Conservation (phyloP, 2,888 invertebrate species). For the Aspidiotus rigidus region DNA sequence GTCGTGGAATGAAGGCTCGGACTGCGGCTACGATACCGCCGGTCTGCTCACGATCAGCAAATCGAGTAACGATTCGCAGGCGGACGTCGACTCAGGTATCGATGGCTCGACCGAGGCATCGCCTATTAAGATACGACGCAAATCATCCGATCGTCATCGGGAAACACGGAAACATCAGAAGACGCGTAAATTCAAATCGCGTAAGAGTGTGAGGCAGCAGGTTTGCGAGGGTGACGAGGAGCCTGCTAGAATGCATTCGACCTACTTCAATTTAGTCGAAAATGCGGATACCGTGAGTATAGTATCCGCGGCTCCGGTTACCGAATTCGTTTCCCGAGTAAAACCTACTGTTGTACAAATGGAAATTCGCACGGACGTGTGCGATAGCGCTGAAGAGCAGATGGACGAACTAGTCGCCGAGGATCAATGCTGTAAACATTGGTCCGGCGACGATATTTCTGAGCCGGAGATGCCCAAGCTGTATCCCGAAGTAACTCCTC, state of each 20-base stretch:
- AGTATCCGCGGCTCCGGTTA: slow-evolving; percentile 12
- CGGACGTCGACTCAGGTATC: slow-evolving; percentile 14
- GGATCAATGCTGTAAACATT: slow-evolving; percentile 14
- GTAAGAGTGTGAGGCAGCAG: neutral
- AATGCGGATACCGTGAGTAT: slow-evolving; percentile 9
- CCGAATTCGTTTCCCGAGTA: slow-evolving; percentile 17
- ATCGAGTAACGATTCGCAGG: slow-evolving; percentile 34
- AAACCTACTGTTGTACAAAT: slow-evolving; percentile 11
- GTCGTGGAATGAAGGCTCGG: slow-evolving; percentile 33
- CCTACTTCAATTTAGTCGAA: slow-evolving; percentile 7
- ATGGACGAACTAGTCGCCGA: slow-evolving; percentile 7
- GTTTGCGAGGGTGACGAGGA: slow-evolving; percentile 19
- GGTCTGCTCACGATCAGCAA: slow-evolving; percentile 38
- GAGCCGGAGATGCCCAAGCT: slow-evolving; percentile 23
- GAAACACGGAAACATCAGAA: neutral
- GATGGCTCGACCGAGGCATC: slow-evolving; percentile 32
- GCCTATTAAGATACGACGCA: slow-evolving; percentile 8
- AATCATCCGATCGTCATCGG: neutral
- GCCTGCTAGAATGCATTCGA: neutral
- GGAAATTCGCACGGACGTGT: slow-evolving; percentile 11
- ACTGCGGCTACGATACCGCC: slow-evolving; percentile 35
- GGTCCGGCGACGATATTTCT: slow-evolving; percentile 13
- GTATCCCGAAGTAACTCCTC: slow-evolving; percentile 17
- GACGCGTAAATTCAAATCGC: neutral
- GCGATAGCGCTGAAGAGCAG: slow-evolving; percentile 5